Conservation (phyloP, 2,113 vertebrate genomes). For the Phoxinus phoxinus region DNA sequence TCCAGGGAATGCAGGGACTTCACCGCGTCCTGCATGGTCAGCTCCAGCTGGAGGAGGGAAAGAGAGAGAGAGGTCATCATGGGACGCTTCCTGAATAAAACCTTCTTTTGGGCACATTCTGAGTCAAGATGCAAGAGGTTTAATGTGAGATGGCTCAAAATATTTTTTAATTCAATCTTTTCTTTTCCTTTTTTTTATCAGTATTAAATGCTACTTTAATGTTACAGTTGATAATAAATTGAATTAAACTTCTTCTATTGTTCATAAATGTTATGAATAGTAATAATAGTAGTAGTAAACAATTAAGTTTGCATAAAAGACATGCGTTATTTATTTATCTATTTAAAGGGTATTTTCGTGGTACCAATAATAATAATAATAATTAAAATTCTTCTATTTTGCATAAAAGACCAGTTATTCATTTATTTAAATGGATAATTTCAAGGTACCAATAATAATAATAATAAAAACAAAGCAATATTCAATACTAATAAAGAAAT, state of each 20-base stretch:
- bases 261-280: too few species aligned
- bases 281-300: background rate
- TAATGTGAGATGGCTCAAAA: background rate
- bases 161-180: background rate
- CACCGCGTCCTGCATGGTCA: conserved; percentile 95
- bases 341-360: background rate
- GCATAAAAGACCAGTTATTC: too few species aligned
- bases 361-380: background rate
- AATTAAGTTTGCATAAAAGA: background rate
- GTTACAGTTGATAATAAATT: too few species aligned
- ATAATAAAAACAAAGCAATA: too few species aligned
- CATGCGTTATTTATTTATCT: background rate
- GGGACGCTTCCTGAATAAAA: background rate
- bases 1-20: conserved; percentile 91
- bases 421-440: too few species aligned
- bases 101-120: background rate
- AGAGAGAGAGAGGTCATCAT: background rate
- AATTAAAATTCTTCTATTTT: background rate
- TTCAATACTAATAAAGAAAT: too few species aligned
- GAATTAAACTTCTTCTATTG: too few species aligned
- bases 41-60: conserved; percentile 80
- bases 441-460: too few species aligned
- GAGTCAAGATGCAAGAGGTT: background rate
- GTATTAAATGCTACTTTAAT: background rate
- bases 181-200: background rate